Percentiles rank a stretch among this genome's conserved stretches.
phyloP scores from a whole-genome alignment of 2,113 vertebrate species.

The Falcunculus frontatus region DNA sequence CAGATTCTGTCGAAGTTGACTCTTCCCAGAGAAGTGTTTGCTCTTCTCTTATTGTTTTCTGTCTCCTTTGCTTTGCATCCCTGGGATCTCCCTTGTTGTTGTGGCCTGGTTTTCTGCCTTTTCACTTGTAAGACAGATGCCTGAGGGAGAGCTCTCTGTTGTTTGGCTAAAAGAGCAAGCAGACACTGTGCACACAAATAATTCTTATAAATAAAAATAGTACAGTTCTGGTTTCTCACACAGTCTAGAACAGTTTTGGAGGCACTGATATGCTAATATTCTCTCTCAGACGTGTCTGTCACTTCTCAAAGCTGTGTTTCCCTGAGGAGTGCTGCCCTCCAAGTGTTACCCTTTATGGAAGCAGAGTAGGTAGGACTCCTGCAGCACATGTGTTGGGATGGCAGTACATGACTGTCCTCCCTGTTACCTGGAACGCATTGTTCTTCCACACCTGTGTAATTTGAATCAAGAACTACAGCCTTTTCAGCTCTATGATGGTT shows the following conservation, averaged over 20 bases:
- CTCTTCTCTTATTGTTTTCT: neutral
- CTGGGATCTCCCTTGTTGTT: neutral
- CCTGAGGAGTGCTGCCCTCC: neutral
- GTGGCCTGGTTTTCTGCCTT: neutral
- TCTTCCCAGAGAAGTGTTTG: neutral
- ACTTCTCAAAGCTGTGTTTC: neutral
- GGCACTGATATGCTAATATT: neutral
- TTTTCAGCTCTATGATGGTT: neutral
- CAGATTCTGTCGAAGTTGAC: neutral
- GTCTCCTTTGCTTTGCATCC: neutral
- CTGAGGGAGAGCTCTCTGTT: neutral
- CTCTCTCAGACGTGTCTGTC: neutral
- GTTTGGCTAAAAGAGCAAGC: neutral
- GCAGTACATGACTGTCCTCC: neutral
- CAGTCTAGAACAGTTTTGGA: neutral
- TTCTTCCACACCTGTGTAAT: neutral
- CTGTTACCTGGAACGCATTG: neutral
- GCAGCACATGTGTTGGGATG: rapidly evolving
- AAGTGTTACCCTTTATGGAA: neutral
- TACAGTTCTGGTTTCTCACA: neutral
- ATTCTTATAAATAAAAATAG: neutral
- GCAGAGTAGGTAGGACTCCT: neutral
- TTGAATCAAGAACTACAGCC: neutral
- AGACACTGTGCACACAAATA: neutral
- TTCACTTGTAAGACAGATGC: neutral